Percentiles rank a stretch among this genome's conserved stretches.
These are phyloP conservation scores for Bubo blakistoni DNA, from an alignment of 2,113 vertebrate species.

Conservation along the genomic window DNA sequence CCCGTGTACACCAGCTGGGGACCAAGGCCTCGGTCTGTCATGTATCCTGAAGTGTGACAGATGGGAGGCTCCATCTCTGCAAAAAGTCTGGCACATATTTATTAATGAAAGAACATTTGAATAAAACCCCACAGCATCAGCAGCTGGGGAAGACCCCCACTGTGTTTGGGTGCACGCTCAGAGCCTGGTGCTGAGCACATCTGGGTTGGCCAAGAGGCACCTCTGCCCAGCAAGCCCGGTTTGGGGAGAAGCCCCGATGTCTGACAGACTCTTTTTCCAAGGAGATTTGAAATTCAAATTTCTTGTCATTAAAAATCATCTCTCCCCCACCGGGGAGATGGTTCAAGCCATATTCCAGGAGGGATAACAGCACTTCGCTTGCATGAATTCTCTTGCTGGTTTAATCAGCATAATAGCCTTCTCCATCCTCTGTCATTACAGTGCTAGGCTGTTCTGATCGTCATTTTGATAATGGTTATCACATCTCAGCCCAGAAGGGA, in stretches of 20 bases:
- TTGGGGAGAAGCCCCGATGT: background rate
- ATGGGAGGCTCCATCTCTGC: background rate
- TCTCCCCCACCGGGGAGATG: background rate
- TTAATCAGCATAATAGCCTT: conserved; percentile 27
- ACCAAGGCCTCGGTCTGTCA: background rate
- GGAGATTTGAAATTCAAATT: conserved; percentile 21
- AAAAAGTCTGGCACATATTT: background rate
- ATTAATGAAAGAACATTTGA: background rate
- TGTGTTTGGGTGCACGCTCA: accelerated
- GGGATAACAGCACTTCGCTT: background rate
- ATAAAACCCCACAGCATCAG: background rate
- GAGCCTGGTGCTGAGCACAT: background rate
- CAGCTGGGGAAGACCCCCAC: background rate
- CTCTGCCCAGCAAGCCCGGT: background rate
- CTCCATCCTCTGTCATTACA: background rate
- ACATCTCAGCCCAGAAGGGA: background rate
- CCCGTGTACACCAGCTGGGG: background rate
- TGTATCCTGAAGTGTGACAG: background rate
- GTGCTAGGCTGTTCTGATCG: background rate
- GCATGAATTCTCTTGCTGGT: background rate
- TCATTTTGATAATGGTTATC: conserved; percentile 19
- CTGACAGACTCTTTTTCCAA: background rate
- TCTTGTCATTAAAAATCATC: background rate
- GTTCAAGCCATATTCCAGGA: conserved; percentile 10
- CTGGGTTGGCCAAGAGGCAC: background rate